phyloP scores from a whole-genome alignment of 2,113 vertebrate species.

The Equus przewalskii region DNA sequence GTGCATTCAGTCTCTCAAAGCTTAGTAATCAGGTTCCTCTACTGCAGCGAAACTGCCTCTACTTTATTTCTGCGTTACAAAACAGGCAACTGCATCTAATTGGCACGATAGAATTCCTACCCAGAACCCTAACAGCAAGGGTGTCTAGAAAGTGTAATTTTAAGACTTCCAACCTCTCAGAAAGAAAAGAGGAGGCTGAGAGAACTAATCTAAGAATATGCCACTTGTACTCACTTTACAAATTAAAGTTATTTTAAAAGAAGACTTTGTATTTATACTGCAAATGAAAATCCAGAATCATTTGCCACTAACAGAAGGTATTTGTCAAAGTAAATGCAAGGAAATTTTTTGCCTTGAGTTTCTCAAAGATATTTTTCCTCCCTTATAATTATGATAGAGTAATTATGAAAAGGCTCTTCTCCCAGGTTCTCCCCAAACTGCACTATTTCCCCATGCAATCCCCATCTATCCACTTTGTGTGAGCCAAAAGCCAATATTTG shows the following conservation, averaged over 20 bases:
- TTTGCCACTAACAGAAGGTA: slow-evolving; percentile 30
- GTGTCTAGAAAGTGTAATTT: slow-evolving; percentile 49
- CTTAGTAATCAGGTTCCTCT: not conserved
- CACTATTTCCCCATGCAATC: not conserved
- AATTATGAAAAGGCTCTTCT: not conserved
- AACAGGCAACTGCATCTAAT: not conserved
- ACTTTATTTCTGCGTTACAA: not conserved
- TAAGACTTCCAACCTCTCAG: slow-evolving; percentile 1
- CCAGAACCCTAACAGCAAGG: not conserved
- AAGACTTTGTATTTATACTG: not conserved
- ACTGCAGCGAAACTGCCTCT: not conserved
- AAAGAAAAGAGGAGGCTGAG: slow-evolving; percentile 7
- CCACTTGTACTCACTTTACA: not conserved
- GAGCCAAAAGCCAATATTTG: slow-evolving; percentile 19
- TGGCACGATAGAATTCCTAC: slow-evolving; percentile 3
- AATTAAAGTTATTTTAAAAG: slow-evolving; percentile 47
- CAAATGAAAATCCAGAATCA: slow-evolving; percentile 29
- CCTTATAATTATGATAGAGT: not conserved
- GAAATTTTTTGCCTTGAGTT: not conserved
- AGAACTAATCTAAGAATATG: slow-evolving; percentile 23
- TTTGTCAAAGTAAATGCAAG: slow-evolving; percentile 35
- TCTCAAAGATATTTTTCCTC: slow-evolving; percentile 11
- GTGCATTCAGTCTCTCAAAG: not conserved
- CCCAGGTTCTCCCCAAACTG: not conserved
- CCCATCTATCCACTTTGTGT: not conserved